Percentiles rank a stretch among this genome's conserved stretches.
phyloP scores from a whole-genome alignment of 2,797 vertebrate genomes.

The Lycodopsis pacificus region DNA sequence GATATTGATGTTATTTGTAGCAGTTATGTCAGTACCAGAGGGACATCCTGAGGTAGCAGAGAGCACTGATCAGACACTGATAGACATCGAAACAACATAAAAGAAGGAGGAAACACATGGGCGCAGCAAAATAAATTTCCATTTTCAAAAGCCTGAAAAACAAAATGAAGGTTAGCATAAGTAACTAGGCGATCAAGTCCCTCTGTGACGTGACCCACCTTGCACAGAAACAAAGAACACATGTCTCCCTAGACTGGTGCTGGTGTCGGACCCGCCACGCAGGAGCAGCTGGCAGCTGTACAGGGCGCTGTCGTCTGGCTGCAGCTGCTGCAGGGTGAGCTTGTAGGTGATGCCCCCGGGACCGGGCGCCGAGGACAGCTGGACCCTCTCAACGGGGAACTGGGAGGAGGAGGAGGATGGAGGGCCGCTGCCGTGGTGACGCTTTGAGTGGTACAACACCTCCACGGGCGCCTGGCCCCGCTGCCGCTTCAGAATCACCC shows the following conservation, averaged over 20 bases:
- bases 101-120: not conserved
- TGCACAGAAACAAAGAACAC: slow-evolving; percentile 75
- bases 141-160: not conserved
- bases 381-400: slow-evolving; percentile 49
- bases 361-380: slow-evolving; percentile 43
- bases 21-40: not conserved
- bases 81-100: not conserved
- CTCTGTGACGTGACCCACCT: slow-evolving; percentile 70
- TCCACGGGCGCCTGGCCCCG: slow-evolving; percentile 56
- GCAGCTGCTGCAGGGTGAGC: slow-evolving; percentile 72
- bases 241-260: slow-evolving; percentile 53
- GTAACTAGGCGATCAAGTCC: slow-evolving; percentile 6
- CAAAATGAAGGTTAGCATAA: not conserved
- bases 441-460: slow-evolving; percentile 73
- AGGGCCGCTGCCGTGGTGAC: not conserved
- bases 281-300: slow-evolving; percentile 80
- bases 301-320: slow-evolving; percentile 71
- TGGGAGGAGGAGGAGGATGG: slow-evolving; percentile 14
- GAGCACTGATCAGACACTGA: not conserved
- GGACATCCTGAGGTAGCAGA: not conserved
- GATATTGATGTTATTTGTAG: not conserved
- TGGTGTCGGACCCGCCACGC: slow-evolving; percentile 17
- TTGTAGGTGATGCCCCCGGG: slow-evolving; percentile 64
- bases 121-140: not conserved
- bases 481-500: slow-evolving; percentile 68